Evolutionary conservation across 92 coral and sea anemone species (phyloP).

Genomic region (Micromussa lordhowensis): DNA sequence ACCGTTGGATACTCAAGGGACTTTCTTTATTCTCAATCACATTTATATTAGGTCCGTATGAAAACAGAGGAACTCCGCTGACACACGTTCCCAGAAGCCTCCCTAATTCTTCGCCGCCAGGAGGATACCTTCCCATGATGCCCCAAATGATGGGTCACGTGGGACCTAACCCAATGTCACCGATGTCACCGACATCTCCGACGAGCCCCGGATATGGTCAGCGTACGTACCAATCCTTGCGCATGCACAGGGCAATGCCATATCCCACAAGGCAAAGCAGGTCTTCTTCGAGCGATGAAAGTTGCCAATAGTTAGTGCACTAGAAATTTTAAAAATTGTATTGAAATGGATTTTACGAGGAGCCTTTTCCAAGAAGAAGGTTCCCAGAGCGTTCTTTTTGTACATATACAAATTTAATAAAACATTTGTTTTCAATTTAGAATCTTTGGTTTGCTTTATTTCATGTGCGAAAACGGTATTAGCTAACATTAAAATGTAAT

Average conservation of each 20-base stretch:
- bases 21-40: background rate
- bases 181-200: constrained; percentile 93
- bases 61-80: constrained; percentile 48
- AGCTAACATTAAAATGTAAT: too few relatives aligned
- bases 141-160: constrained; percentile 77
- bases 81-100: constrained; percentile 40
- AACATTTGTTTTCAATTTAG: background rate
- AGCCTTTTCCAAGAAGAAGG: background rate
- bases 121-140: constrained; percentile 85
- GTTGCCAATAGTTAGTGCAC: constrained; percentile 27
- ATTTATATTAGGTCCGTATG: constrained; percentile 39
- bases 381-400: background rate
- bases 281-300: constrained; percentile 83
- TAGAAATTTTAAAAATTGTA: background rate
- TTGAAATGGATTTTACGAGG: constrained; percentile 11
- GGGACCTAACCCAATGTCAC: constrained; percentile 80
- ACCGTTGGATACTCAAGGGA: background rate
- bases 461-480: background rate
- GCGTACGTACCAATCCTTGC: constrained; percentile 93
- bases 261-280: constrained; percentile 86
- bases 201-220: constrained; percentile 96
- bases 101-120: constrained; percentile 66
- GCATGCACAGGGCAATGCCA: constrained; percentile 95
- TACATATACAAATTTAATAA: constrained; percentile 22
- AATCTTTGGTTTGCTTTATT: background rate